Evolutionary conservation across 2,797 vertebrate genomes (phyloP).

Genomic region (Botia kubotai): DNA sequence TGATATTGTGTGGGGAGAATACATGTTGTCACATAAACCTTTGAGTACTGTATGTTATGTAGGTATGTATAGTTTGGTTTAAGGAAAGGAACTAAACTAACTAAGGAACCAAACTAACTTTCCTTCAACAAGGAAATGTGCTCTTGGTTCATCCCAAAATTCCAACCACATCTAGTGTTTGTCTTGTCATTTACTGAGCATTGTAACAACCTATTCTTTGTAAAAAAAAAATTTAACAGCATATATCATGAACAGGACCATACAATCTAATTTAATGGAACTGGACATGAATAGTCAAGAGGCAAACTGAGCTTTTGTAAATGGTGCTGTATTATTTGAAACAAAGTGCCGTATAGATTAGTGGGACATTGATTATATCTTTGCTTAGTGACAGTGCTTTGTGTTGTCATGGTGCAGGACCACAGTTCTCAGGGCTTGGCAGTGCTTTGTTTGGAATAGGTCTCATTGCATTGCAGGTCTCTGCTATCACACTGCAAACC

Average conservation of each 20-base stretch:
- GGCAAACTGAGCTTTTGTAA: neutral
- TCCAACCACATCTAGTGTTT: neutral
- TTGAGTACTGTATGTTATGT: too few species aligned
- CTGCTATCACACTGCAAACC: neutral
- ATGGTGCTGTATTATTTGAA: neutral
- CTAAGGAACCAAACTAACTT: too few species aligned
- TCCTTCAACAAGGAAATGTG: neutral
- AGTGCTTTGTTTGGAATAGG: constrained; percentile 10
- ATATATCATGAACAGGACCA: neutral
- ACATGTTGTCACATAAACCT: too few species aligned
- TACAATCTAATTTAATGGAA: neutral
- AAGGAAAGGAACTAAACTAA: too few species aligned
- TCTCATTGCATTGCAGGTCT: constrained; percentile 5
- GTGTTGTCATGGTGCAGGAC: neutral
- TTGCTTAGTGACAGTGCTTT: constrained; percentile 25
- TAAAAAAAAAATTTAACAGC: too few species aligned
- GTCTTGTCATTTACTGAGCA: neutral
- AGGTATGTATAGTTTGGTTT: too few species aligned
- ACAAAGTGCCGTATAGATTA: neutral
- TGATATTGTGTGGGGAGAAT: neutral
- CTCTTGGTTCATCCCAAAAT: neutral
- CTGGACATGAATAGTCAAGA: neutral
- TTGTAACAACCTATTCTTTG: neutral
- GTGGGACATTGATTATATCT: constrained; percentile 12
- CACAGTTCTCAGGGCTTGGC: neutral